Percentiles rank a stretch among this genome's conserved stretches.
These are phyloP conservation scores for Philereme transversata DNA, from an alignment of 2,888 invertebrate species.

Conservation along the genomic window DNA sequence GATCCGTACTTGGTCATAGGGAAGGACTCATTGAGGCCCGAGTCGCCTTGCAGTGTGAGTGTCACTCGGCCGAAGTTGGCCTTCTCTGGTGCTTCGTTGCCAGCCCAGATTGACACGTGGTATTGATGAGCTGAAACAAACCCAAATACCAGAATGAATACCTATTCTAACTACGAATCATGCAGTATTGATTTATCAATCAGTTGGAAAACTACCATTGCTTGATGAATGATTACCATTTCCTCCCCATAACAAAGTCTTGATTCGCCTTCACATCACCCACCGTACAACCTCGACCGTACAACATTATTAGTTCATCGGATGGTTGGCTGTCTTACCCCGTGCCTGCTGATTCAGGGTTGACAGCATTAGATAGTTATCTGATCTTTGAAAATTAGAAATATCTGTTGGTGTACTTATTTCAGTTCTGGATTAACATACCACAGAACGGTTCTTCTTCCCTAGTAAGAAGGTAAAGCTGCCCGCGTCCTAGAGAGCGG, in stretches of 20 bases:
- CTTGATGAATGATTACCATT: neutral
- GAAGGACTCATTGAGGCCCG: conserved; percentile 94
- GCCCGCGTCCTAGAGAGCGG: conserved; percentile 91
- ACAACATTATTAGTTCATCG: neutral
- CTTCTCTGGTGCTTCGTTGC: conserved; percentile 74
- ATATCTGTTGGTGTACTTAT: neutral
- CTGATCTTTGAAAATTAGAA: neutral
- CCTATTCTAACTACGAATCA: conserved; percentile 19
- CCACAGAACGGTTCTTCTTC: conserved; percentile 97
- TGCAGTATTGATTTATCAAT: neutral
- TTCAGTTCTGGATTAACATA: conserved; percentile 53
- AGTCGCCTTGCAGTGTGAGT: conserved; percentile 91
- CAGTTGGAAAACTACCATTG: neutral
- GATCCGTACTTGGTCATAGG: conserved; percentile 90
- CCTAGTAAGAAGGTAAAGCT: conserved; percentile 94
- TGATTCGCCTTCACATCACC: too few relatives aligned
- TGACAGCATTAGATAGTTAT: neutral
- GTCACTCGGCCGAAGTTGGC: conserved; percentile 92
- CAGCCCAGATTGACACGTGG: conserved; percentile 91
- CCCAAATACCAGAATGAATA: conserved; percentile 3
- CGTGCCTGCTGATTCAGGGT: neutral
- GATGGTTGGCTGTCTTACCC: too few relatives aligned
- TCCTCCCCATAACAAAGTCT: too few relatives aligned
- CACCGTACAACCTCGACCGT: neutral
- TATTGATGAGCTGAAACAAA: conserved; percentile 90